Percentiles rank a stretch among this genome's conserved stretches.
phyloP scores from a whole-genome alignment of 2,797 vertebrate genomes.

The Pipistrellus pipistrellus region DNA sequence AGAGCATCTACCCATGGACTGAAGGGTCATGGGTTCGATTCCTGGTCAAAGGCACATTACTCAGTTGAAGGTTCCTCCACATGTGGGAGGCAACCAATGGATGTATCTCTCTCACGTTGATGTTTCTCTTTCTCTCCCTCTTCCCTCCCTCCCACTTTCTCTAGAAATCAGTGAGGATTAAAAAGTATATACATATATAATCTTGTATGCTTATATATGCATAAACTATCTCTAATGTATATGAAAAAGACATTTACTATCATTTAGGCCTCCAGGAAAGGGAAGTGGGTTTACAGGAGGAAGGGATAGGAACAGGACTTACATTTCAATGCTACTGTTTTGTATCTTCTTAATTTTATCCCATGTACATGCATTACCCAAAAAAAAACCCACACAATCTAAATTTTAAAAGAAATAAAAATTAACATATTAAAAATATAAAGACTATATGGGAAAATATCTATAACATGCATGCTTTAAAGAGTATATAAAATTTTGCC shows the following conservation, averaged over 20 bases:
- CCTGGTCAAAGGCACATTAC: no score
- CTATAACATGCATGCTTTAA: conserved; percentile 29
- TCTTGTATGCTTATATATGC: background rate
- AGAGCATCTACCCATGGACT: no score
- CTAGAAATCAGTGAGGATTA: no score
- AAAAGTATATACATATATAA: background rate
- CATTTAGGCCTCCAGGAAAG: background rate
- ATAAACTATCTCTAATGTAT: background rate
- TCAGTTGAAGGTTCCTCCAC: no score
- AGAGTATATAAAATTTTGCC: conserved; percentile 27
- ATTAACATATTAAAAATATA: conserved; percentile 49
- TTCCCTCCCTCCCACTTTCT: no score
- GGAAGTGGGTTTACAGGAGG: background rate
- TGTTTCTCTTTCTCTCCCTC: no score
- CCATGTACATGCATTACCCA: background rate
- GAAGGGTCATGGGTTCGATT: no score
- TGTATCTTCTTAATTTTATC: conserved; percentile 31
- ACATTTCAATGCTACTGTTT: background rate
- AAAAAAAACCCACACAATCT: background rate
- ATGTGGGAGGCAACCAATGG: no score
- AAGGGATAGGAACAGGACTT: background rate
- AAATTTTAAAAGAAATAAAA: conserved; percentile 60
- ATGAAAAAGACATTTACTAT: background rate
- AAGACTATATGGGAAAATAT: conserved; percentile 24
- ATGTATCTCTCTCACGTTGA: no score